These are phyloP conservation scores for Drosophila cardini DNA, from an alignment of 1,140 invertebrate species.

Conservation along the genomic window DNA sequence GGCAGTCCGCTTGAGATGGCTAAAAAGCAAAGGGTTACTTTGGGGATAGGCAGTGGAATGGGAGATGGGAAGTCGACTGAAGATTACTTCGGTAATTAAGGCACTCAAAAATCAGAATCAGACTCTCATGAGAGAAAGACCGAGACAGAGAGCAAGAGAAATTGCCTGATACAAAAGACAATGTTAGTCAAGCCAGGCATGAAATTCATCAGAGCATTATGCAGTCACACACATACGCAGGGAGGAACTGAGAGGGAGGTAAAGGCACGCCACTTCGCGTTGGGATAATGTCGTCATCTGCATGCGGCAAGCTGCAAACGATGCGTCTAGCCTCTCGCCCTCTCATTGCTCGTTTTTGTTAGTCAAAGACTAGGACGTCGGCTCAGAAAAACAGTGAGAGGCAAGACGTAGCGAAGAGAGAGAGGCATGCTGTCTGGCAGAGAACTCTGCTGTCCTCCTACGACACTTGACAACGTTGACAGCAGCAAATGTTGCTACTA, in stretches of 20 bases:
- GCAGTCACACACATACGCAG: slow-evolving; percentile 9
- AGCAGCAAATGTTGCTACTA: slow-evolving; percentile 54
- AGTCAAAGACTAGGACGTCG: background rate
- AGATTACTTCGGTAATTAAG: slow-evolving; percentile 49
- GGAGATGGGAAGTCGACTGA: background rate
- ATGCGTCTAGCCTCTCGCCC: background rate
- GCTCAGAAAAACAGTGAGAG: slow-evolving; percentile 8
- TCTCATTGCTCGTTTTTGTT: slow-evolving; percentile 16
- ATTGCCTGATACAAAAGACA: slow-evolving; percentile 10
- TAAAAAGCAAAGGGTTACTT: slow-evolving; percentile 32
- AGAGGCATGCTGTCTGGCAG: background rate
- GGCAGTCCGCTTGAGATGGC: slow-evolving; percentile 46
- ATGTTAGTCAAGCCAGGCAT: slow-evolving; percentile 23
- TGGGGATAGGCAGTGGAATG: background rate
- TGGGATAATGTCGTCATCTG: slow-evolving; percentile 31
- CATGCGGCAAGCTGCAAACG: slow-evolving; percentile 38
- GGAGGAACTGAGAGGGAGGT: background rate
- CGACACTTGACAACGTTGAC: slow-evolving; percentile 48
- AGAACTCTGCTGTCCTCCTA: background rate
- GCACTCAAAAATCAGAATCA: slow-evolving; percentile 31
- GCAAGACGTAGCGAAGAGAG: background rate
- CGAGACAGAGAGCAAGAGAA: background rate
- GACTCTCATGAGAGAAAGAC: slow-evolving; percentile 4
- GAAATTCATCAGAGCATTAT: slow-evolving; percentile 27
- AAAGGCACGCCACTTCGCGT: background rate